These are phyloP conservation scores for Ambastaia sidthimunki DNA, from an alignment of 2,797 vertebrate genomes.

Conservation along the genomic window DNA sequence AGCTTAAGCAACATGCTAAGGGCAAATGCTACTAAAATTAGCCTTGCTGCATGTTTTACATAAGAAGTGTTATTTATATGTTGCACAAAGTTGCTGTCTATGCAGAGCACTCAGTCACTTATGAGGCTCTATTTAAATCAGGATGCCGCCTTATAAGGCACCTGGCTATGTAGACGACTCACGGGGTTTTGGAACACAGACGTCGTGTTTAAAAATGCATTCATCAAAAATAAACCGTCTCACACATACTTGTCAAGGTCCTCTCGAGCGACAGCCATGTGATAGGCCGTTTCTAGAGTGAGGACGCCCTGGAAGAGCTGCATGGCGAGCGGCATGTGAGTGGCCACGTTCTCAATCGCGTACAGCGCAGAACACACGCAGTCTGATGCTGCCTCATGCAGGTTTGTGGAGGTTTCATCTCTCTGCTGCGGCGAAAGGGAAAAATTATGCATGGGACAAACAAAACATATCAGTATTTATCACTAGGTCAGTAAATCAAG, in stretches of 20 bases:
- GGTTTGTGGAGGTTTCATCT: slow-evolving; percentile 92
- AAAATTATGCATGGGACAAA: no score
- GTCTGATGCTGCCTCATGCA: slow-evolving; percentile 94
- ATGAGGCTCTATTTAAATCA: not conserved
- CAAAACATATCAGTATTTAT: not conserved
- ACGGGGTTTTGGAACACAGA: not conserved
- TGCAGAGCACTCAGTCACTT: not conserved
- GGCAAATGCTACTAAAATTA: not conserved
- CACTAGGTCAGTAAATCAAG: no score
- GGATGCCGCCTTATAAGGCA: not conserved
- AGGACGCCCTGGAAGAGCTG: slow-evolving; percentile 96
- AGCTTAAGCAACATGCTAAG: not conserved
- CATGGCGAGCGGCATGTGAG: slow-evolving; percentile 85
- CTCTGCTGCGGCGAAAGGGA: slow-evolving; percentile 82
- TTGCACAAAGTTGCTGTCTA: no score
- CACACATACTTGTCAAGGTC: slow-evolving; percentile 91
- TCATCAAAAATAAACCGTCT: not conserved
- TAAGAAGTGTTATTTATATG: not conserved
- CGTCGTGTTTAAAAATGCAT: not conserved
- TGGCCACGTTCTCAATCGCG: slow-evolving; percentile 95
- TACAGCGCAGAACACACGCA: slow-evolving; percentile 96
- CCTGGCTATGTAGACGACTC: not conserved
- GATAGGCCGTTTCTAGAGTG: slow-evolving; percentile 93
- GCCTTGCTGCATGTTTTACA: not conserved
- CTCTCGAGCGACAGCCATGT: slow-evolving; percentile 97